Conservation (phyloP, 2,113 vertebrate species). For the Myiozetetes cayanensis region DNA sequence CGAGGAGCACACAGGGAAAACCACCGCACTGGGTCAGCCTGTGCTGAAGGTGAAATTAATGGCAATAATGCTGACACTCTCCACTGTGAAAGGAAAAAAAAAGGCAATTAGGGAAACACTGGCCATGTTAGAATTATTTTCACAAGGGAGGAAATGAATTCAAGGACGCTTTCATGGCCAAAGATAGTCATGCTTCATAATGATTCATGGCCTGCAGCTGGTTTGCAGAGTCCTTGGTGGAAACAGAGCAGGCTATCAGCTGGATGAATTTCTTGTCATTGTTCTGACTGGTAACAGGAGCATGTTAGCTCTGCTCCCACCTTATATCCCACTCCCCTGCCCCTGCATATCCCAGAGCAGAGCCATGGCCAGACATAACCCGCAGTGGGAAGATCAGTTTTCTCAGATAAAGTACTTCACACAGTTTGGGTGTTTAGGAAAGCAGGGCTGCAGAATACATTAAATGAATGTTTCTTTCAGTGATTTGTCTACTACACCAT, state of each 20-base stretch:
- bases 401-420: not conserved
- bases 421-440: not conserved
- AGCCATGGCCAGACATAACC: not conserved
- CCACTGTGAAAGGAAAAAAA: not conserved
- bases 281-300: not conserved
- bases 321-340: not conserved
- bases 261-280: not conserved
- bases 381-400: not conserved
- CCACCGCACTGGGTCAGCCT: fast-evolving
- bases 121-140: not conserved
- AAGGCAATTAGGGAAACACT: not conserved
- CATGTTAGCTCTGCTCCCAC: not conserved
- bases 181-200: not conserved
- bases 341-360: not conserved
- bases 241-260: not conserved
- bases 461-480: not conserved
- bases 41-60: not conserved
- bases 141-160: not conserved
- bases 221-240: not conserved
- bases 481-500: not conserved
- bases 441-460: not conserved
- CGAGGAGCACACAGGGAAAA: not conserved
- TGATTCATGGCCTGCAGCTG: not conserved
- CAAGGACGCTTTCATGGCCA: not conserved
- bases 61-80: not conserved